phyloP scores from a whole-genome alignment of 2,113 vertebrate species.

The Pelodiscus sinensis region DNA sequence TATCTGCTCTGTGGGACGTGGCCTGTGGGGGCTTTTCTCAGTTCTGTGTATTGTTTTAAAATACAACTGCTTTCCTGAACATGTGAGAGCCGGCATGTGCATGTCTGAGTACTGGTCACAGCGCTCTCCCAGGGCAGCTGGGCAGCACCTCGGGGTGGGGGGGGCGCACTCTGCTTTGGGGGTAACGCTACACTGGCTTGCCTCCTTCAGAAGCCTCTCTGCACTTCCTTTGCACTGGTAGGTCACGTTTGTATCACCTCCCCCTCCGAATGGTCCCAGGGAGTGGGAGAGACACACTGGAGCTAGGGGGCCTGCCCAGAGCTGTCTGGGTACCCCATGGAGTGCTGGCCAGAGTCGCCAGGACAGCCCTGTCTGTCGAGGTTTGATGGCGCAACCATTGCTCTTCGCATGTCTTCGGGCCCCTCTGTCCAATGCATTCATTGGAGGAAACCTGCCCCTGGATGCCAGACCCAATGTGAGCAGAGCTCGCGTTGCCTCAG shows the following conservation, averaged over 20 bases:
- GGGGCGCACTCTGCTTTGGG: not conserved
- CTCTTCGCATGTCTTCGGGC: not conserved
- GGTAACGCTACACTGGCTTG: accelerated
- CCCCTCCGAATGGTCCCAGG: accelerated
- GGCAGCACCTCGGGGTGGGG: not conserved
- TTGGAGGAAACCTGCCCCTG: not conserved
- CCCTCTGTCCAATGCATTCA: not conserved
- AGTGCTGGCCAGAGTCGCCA: too few species aligned
- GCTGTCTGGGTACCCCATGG: not conserved
- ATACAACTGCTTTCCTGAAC: too few species aligned
- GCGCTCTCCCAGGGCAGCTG: not conserved
- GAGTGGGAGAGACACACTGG: accelerated
- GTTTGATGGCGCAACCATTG: not conserved
- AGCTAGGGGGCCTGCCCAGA: not conserved
- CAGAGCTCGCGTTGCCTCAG: not conserved
- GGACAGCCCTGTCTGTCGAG: not conserved
- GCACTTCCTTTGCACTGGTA: not conserved
- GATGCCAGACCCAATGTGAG: not conserved
- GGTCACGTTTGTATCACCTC: accelerated
- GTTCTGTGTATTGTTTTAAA: not conserved
- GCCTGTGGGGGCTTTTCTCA: not conserved
- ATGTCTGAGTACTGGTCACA: not conserved
- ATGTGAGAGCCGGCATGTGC: accelerated
- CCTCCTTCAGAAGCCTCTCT: not conserved
- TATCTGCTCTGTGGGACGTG: not conserved